Evolutionary conservation across 2,113 vertebrate species (phyloP).

Genomic region (Muntiacus reevesi): DNA sequence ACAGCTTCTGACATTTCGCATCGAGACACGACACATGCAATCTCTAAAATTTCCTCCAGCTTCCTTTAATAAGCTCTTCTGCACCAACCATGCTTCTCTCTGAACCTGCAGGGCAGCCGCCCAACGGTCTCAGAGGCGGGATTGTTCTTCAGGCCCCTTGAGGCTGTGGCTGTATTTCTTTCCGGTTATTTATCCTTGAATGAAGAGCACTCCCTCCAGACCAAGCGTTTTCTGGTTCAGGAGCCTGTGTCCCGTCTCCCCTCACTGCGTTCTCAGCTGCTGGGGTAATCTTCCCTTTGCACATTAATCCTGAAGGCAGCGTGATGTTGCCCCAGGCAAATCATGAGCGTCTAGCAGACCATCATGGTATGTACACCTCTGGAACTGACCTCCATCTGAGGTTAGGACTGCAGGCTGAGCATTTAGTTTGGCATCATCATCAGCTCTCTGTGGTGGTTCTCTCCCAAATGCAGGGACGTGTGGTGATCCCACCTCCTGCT

Average conservation of each 20-base stretch:
- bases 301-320: accelerated
- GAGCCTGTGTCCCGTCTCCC: accelerated
- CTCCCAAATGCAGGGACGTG: background rate
- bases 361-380: accelerated
- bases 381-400: accelerated
- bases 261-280: accelerated
- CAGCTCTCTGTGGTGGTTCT: background rate
- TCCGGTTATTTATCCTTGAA: accelerated
- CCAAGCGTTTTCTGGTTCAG: accelerated
- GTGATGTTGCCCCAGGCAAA: background rate
- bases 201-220: background rate
- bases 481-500: no score
- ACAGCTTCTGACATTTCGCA: background rate
- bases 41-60: background rate
- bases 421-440: accelerated
- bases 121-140: accelerated
- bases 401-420: background rate
- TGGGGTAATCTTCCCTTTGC: background rate
- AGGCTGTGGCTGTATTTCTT: accelerated
- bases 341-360: accelerated
- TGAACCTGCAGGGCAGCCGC: background rate
- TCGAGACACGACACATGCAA: accelerated
- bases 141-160: accelerated
- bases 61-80: background rate
- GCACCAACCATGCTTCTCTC: background rate